Percentiles rank a stretch among this genome's conserved stretches.
Evolutionary conservation across 2,113 vertebrate species (phyloP).

Genomic region (Circaetus gallicus): DNA sequence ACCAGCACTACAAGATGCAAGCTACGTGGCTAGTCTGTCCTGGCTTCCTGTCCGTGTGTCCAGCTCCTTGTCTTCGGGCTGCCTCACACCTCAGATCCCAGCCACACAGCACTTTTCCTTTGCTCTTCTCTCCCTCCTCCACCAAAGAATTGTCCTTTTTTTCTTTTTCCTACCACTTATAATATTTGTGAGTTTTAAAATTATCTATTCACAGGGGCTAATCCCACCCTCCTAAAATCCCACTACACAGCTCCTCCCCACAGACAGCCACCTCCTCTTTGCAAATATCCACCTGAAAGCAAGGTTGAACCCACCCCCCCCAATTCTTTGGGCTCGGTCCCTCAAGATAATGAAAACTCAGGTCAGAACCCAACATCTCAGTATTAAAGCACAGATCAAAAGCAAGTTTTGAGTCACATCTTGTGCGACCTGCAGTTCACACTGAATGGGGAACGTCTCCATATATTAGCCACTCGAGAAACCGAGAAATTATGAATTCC

Average conservation of each 20-base stretch:
- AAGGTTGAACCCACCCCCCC: neutral
- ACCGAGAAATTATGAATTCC: neutral
- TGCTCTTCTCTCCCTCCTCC: neutral
- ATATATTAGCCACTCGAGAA: neutral
- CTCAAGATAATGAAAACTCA: neutral
- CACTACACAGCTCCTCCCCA: rapidly evolving
- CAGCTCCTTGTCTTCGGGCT: neutral
- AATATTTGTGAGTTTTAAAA: neutral
- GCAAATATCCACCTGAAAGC: neutral
- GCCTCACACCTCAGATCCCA: neutral
- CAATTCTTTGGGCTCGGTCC: neutral
- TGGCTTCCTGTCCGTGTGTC: neutral
- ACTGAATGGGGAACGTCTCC: neutral
- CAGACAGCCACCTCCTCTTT: neutral
- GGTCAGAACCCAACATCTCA: neutral
- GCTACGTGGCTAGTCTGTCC: neutral
- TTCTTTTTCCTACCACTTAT: neutral
- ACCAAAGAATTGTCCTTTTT: neutral
- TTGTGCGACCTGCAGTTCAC: neutral
- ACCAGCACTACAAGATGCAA: neutral
- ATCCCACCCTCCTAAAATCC: neutral
- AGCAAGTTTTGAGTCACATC: neutral
- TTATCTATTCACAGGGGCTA: neutral
- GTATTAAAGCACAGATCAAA: neutral
- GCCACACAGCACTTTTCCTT: neutral